These are phyloP conservation scores for Oceanites oceanicus DNA, from an alignment of 2,113 vertebrate genomes.

Conservation along the genomic window DNA sequence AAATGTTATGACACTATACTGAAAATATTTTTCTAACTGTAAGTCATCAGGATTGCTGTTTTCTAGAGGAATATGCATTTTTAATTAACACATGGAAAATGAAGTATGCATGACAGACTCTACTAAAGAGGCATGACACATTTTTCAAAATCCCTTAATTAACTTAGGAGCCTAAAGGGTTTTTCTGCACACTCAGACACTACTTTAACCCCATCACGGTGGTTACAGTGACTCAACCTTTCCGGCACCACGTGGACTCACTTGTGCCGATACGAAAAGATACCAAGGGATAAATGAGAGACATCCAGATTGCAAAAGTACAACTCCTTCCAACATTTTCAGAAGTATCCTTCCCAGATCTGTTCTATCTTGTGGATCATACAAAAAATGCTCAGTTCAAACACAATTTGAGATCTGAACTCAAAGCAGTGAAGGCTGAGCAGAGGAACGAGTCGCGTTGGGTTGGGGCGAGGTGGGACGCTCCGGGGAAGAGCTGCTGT, in stretches of 20 bases:
- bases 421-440: rapidly evolving
- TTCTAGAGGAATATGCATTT: background rate
- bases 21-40: background rate
- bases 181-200: background rate
- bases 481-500: rapidly evolving
- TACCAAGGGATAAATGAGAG: background rate
- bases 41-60: background rate
- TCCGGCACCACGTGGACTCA: rapidly evolving
- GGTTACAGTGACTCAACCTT: background rate
- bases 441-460: rapidly evolving
- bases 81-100: background rate
- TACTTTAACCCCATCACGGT: rapidly evolving
- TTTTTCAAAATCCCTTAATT: background rate
- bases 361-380: rapidly evolving
- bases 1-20: background rate
- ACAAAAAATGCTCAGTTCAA: background rate
- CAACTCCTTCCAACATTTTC: rapidly evolving
- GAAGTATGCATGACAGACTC: background rate
- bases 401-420: rapidly evolving
- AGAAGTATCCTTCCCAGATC: rapidly evolving
- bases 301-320: rapidly evolving
- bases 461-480: rapidly evolving
- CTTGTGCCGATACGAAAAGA: rapidly evolving
- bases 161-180: background rate
- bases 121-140: background rate